phyloP scores from a whole-genome alignment of 2,888 invertebrate genomes.

The Eupelmus urozonus region DNA sequence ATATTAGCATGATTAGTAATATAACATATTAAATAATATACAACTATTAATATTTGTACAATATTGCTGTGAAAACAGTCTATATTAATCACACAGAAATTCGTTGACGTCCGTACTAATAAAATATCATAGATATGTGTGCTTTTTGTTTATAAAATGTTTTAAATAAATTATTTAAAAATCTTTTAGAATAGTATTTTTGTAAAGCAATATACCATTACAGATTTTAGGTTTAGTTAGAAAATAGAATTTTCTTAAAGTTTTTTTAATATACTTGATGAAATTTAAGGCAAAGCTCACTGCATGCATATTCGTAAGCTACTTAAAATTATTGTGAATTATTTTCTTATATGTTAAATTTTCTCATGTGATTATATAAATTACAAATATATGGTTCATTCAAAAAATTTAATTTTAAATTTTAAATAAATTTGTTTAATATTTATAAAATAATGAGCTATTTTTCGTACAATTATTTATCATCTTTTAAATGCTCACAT shows the following conservation, averaged over 20 bases:
- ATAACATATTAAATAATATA: neutral
- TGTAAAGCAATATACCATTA: neutral
- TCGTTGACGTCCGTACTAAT: neutral
- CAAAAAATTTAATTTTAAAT: no score
- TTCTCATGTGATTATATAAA: no score
- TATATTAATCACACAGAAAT: constrained; percentile 13
- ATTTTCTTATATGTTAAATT: no score
- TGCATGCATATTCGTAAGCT: constrained; percentile 3
- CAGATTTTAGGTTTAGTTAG: neutral
- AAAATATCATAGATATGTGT: constrained; percentile 11
- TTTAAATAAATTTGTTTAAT: no score
- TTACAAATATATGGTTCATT: no score
- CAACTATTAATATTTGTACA: constrained; percentile 43
- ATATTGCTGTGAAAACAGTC: constrained; percentile 11
- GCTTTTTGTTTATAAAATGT: constrained; percentile 10
- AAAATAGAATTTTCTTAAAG: constrained; percentile 28
- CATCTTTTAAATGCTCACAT: no score
- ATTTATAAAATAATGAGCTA: no score
- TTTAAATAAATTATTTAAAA: neutral
- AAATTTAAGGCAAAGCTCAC: constrained; percentile 13
- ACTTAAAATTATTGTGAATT: neutral
- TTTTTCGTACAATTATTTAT: no score
- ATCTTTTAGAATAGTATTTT: neutral
- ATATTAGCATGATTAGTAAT: constrained; percentile 7
- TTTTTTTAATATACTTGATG: constrained; percentile 8